Base-by-base conservation (phyloP, 2,888 invertebrate species). In the Ennomos quercinarius region DNA sequence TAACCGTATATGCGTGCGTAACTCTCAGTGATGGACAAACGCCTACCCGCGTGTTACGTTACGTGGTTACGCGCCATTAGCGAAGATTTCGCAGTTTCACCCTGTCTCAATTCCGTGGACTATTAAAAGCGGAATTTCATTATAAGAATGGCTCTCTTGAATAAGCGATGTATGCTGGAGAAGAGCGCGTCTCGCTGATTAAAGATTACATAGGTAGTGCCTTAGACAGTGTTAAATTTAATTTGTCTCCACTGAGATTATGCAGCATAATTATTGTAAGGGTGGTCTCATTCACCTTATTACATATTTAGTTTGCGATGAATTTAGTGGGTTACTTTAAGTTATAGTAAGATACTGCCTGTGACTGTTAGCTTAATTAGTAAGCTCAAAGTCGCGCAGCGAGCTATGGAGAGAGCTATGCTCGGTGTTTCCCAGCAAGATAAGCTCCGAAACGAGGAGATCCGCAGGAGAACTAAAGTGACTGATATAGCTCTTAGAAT, bases 121-220 rank as follows among this genome's bases (percentile, higher is more conserved):
- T 84, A 84, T 87, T 86, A 86, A 80, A 81, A 80, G 75, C 77
- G 79, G 81, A 85, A 87, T 87, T 87, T 86, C 84, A 87, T 88
- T 87, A 86, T 82, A 86, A 84, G 85, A 85, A 86, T 85, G 81
- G 81, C 75, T 76, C 74, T 72, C 71, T 71, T 75, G 81, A 83
- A 84, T 83, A 84, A 83, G 79, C 82, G 79, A 82, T 82, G 80
- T 81, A 74, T 69, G 73, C 71, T 61, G 61, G 66, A 76, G 74
- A 72, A 78, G 72, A 72, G 74, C 71, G 67, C 68, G 73, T 71
- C 73, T 63, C 69, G 67, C 74, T 81, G 81, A 81, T 84, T 83
- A 80, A 83, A 80, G 80, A 82, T 84, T 77, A 82, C 77, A 77
- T 76, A 73, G 70, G 75, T 72, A 73, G 74, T 64, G 65, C 60